phyloP scores from a whole-genome alignment of 2,113 vertebrate genomes.

The Morphnarchus princeps region DNA sequence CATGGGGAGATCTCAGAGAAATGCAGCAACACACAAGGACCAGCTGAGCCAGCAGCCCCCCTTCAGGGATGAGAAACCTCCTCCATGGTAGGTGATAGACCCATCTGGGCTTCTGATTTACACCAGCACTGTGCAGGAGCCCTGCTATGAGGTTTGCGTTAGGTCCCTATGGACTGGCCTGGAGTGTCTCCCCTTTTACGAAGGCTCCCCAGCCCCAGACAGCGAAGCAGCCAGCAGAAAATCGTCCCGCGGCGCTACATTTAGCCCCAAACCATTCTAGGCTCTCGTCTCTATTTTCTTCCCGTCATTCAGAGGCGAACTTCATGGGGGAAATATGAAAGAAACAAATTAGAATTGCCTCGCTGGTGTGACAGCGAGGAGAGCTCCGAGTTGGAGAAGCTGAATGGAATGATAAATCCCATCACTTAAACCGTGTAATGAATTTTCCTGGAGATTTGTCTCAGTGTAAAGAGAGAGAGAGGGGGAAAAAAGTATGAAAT shows the following conservation, averaged over 20 bases:
- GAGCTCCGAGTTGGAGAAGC: background rate
- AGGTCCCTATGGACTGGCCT: background rate
- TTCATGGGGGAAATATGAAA: conserved; percentile 20
- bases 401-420: conserved; percentile 31
- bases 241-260: accelerated
- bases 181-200: accelerated
- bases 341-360: conserved; percentile 39
- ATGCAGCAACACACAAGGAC: accelerated
- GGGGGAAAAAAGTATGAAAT: background rate
- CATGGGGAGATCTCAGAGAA: background rate
- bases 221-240: background rate
- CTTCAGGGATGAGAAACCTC: background rate
- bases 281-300: background rate
- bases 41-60: background rate
- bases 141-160: background rate
- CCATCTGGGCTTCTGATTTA: background rate
- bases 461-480: conserved; percentile 10
- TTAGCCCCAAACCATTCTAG: background rate
- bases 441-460: conserved; percentile 65
- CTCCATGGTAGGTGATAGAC: background rate
- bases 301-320: background rate
- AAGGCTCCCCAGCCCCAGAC: background rate
- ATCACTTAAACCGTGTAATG: conserved; percentile 11
- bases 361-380: background rate
- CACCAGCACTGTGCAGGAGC: accelerated